Conservation (phyloP, 2,888 invertebrate genomes). For the Brenthis hecate region DNA sequence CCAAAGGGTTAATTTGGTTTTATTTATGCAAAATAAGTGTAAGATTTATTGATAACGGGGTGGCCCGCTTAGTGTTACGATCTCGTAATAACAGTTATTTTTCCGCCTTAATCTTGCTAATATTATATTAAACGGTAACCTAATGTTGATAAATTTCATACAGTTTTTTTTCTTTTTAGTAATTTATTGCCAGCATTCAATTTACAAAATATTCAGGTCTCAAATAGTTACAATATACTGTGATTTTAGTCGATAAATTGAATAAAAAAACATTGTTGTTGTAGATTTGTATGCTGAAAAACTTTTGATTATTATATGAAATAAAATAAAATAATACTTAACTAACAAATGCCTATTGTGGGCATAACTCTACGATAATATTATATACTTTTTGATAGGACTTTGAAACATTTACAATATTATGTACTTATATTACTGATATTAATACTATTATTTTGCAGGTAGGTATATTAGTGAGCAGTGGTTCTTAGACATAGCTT, state of each 20-base stretch:
- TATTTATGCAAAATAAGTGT: slow-evolving; percentile 79
- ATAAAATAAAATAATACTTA: too few species aligned
- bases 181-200: neutral
- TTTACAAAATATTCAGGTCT: neutral
- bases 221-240: too few species aligned
- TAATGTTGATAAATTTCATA: slow-evolving; percentile 1
- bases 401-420: too few species aligned
- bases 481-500: neutral
- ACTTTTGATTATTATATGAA: too few species aligned
- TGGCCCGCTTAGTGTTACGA: slow-evolving; percentile 41
- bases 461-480: neutral
- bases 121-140: slow-evolving; percentile 12
- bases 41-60: slow-evolving; percentile 71
- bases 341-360: too few species aligned
- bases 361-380: too few species aligned
- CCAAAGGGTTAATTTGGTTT: slow-evolving; percentile 78
- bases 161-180: neutral
- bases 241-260: too few species aligned
- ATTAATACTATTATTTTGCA: too few species aligned
- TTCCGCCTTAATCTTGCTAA: slow-evolving; percentile 9
- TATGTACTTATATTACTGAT: too few species aligned
- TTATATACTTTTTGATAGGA: too few species aligned
- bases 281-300: too few species aligned
- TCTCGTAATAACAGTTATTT: slow-evolving; percentile 26
- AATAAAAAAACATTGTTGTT: too few species aligned